phyloP scores from a whole-genome alignment of 1,140 invertebrate species.

The Rhagoletis pomonella region DNA sequence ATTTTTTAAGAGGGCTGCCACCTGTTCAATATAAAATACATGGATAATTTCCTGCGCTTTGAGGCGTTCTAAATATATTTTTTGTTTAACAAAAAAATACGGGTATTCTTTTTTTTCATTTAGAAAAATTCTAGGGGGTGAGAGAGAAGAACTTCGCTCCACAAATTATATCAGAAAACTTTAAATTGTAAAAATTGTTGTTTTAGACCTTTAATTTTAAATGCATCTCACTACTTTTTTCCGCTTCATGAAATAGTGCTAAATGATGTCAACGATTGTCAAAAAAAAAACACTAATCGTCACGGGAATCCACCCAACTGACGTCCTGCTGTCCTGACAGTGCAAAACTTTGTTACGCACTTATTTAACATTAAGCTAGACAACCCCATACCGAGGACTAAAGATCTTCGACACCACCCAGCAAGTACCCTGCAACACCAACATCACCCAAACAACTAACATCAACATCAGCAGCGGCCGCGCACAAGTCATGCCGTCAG shows the following conservation, averaged over 20 bases:
- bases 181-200: too few species aligned
- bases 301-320: slow-evolving; percentile 57
- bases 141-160: too few species aligned
- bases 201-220: too few species aligned
- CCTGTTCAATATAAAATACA: too few species aligned
- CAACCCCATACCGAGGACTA: slow-evolving; percentile 48
- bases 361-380: neutral
- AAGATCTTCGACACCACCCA: slow-evolving; percentile 33
- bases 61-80: too few species aligned
- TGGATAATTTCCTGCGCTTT: too few species aligned
- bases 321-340: slow-evolving; percentile 46
- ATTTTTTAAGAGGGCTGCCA: too few species aligned
- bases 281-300: slow-evolving; percentile 48
- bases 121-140: too few species aligned
- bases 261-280: slow-evolving; percentile 51
- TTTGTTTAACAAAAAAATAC: too few species aligned
- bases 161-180: too few species aligned
- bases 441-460: slow-evolving; percentile 56
- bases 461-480: slow-evolving; percentile 58
- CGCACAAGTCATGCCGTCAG: slow-evolving; percentile 23
- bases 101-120: too few species aligned
- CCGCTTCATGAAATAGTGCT: neutral
- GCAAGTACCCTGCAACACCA: slow-evolving; percentile 66
- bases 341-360: slow-evolving; percentile 53
- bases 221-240: neutral